Conservation (phyloP, 2,797 vertebrate genomes). For the Dicrostonyx torquatus region DNA sequence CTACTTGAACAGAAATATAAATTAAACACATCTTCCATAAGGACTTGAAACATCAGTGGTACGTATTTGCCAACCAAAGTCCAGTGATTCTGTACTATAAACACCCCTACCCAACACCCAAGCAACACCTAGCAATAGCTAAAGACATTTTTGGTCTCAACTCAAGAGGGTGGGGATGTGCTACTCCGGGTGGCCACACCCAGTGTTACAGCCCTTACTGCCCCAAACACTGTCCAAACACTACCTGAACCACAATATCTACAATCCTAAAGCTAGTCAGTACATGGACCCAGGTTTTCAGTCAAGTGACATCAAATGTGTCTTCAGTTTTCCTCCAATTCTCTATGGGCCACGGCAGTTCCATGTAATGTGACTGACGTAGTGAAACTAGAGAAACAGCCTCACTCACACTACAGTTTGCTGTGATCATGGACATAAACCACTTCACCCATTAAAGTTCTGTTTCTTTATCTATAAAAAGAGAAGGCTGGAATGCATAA, state of each 20-base stretch:
- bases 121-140: neutral
- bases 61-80: neutral
- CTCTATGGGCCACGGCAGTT: neutral
- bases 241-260: neutral
- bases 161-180: too few relatives aligned
- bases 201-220: neutral
- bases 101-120: neutral
- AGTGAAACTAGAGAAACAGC: neutral
- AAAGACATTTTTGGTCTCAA: slow-evolving; percentile 14
- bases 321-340: slow-evolving; percentile 19
- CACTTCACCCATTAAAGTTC: slow-evolving; percentile 21
- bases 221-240: neutral
- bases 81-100: neutral
- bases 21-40: neutral
- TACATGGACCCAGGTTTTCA: neutral
- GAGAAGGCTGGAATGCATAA: neutral
- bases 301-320: neutral
- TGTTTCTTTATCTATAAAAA: slow-evolving; percentile 35
- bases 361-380: neutral
- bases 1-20: neutral
- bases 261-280: neutral
- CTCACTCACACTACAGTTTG: neutral
- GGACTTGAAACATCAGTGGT: neutral
- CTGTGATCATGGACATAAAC: slow-evolving; percentile 15
- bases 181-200: neutral